Conservation (phyloP, 2,797 vertebrate genomes). For the Hapalemur alaotrensis region DNA sequence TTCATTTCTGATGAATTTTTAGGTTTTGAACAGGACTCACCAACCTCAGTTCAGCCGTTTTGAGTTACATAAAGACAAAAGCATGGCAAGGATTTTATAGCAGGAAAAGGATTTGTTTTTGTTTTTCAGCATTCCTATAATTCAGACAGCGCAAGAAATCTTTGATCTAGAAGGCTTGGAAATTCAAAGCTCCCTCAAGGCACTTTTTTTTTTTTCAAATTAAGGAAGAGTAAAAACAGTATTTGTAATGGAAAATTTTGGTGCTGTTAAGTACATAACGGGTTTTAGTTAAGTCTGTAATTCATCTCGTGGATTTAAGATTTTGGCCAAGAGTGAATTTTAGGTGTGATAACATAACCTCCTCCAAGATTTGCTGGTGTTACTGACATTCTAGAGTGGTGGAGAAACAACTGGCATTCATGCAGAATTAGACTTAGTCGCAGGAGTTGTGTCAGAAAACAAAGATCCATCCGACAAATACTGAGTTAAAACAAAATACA, state of each 20-base stretch:
- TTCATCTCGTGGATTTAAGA: constrained; percentile 47
- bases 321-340: constrained; percentile 11
- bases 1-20: constrained; percentile 45
- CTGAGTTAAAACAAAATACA: background rate
- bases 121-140: constrained; percentile 73
- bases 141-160: constrained; percentile 58
- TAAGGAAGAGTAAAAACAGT: constrained; percentile 62
- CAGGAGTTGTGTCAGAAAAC: background rate
- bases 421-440: background rate
- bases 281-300: constrained; percentile 35
- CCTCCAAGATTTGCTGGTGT: background rate
- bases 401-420: background rate
- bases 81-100: constrained; percentile 64
- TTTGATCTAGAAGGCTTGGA: constrained; percentile 69
- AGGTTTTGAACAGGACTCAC: constrained; percentile 52
- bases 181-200: constrained; percentile 61
- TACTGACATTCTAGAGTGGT: background rate
- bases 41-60: constrained; percentile 45
- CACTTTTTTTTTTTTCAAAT: constrained; percentile 41
- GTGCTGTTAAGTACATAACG: constrained; percentile 9
- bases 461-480: background rate
- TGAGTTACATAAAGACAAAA: constrained; percentile 70
- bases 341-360: constrained; percentile 6
- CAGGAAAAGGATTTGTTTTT: constrained; percentile 68
- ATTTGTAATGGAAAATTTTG: constrained; percentile 69